Base-by-base conservation (phyloP, 2,888 invertebrate species). In the Chloromyia formosa region DNA sequence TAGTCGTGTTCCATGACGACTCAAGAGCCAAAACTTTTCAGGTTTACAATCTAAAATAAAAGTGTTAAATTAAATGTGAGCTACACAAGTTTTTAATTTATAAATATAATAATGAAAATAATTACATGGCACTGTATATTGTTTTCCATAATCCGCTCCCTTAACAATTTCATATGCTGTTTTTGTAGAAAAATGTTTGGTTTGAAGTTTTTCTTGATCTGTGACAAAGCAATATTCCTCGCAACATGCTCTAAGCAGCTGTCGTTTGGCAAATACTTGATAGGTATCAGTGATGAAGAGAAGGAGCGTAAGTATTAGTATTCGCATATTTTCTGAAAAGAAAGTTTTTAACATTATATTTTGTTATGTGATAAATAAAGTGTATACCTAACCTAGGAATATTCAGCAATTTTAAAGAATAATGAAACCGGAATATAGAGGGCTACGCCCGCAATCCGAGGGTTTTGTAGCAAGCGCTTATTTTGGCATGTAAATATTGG, bases 141-240 rank as follows among this genome's bases (percentile, higher is more conserved):
- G 74, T 49, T 64, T 74, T 62, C 62, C 62, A 74, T 74, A 64
- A 40, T 74, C 74, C 4, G 54, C 54, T 62, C 74, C 74, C 77
- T 88, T 90, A n/a, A 90, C 89, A 79, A 92, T 90, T 79, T 91
- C 89, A 82, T 94, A 95, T 0, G 93, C 90, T 0, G 94, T 94
- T 85, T 93, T 94, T 4, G 92, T 89, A 12, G 88, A 91, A 81
- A 93, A 92, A 72, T 90, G 87, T 35, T 81, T 81, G 1, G 83
- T 83, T 78, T 86, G 86, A 23, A 75, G 74, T 1, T 83, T 81
- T 22, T 82, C 82, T 10, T 74, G 75, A 73, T 86, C 86, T 76
- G 80, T 81, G 75, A 80, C 81, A 74, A 83, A 85, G 76, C 85
- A 85, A 71, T 86, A 84, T 58, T 81, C 80, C 69, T 80, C 79